Evolutionary conservation across 2,113 vertebrate species (phyloP), one percentile per base, ranked within the genome.

Genomic region (Ctenomys sociabilis): DNA sequence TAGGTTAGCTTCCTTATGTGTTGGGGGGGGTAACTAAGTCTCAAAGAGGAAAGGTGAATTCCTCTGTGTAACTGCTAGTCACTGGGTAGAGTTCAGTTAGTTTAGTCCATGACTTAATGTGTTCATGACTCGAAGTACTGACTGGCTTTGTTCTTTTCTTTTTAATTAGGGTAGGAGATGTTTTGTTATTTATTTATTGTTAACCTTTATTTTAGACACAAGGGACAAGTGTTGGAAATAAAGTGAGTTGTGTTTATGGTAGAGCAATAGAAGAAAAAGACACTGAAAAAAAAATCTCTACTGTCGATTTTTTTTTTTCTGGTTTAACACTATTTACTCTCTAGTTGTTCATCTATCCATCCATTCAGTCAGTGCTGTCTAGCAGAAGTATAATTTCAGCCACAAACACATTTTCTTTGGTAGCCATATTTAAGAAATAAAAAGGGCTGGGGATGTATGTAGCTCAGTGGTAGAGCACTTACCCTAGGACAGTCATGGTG

Each of bases 401-500:
- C 57, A 66, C 1, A 61, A 84, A 37, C 59, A 84, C 93, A 68
- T 66, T 68, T 72, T 91, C 73, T 45, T 45, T 82, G 63, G 83
- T 88, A 68, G 49, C 52, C 49, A 95, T 52, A 85, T 90, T 88
- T 88, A 86, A 91, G 85, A 94, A 73, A n/a, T 61, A 95, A 61
- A 96, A 80, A 81, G 13, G 43, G 24, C 45, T 80, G 77, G 45
- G 77, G 1, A 1, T 8, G 5, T 16, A 54, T 52, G 30, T 80
- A 80, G 28, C 49, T 80, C 16, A 11, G 16, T 21, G 28, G 45
- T 49, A 35, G 17, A 49, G 16, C 77, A 54, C 30, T 45, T 77
- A 26, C 40, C 73, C 26, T 45, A 49, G 26, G 40, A 30, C 13
- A 30, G 26, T 77, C 26, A 45, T 77, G 70, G n/a, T 8, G 13